Evolutionary conservation across 2,888 invertebrate species (phyloP), one percentile per base, ranked within the genome.

Genomic region (Pseudolycoriella hygida): DNA sequence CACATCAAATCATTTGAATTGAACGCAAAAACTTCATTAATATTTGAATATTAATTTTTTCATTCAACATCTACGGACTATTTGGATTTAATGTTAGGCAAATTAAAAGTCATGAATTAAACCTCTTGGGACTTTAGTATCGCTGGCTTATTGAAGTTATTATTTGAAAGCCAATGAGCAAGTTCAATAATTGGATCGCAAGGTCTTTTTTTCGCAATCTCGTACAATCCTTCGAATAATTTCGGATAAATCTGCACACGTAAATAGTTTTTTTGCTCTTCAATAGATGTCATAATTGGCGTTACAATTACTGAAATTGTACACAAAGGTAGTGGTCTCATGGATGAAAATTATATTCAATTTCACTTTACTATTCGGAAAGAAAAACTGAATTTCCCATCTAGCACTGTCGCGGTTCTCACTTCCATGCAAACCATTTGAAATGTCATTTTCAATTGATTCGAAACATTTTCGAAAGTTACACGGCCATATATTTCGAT

Each of bases 381-480:
- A 92, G 63, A 93, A 89, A 62, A 85, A 92, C 58, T 80, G 75
- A 53, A 90, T 86, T 64, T 93, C 92, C 49, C 76, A 69, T 43
- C 77, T 70, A 0, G 88, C 80, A 41, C 74, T 74, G 0, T 69
- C 62, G 14, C 69, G 62, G 54, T 70, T 72, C 49, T 73, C 74
- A 50, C 90, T 89, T 8, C 85, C 88, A 60, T 93, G 89, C 1
- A 90, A 61, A 0, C 73, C 82, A 58, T 89, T 86, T 48, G 74
- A 72, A 47, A 75, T 72, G 53, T 78, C 73, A 11, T 73, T 72
- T 42, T 66, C 65, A 47, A 68, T 64, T 3, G 72, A 67, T 1
- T 87, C 88, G 62, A 78, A 88, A 51, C 73, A 70, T 2, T 80
- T 80, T 55, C 86, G 67, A 32, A 82, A 63, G 52, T 77, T 78